These are phyloP conservation scores for Suncus etruscus DNA, from an alignment of 2,113 vertebrate genomes.

Conservation along the genomic window DNA sequence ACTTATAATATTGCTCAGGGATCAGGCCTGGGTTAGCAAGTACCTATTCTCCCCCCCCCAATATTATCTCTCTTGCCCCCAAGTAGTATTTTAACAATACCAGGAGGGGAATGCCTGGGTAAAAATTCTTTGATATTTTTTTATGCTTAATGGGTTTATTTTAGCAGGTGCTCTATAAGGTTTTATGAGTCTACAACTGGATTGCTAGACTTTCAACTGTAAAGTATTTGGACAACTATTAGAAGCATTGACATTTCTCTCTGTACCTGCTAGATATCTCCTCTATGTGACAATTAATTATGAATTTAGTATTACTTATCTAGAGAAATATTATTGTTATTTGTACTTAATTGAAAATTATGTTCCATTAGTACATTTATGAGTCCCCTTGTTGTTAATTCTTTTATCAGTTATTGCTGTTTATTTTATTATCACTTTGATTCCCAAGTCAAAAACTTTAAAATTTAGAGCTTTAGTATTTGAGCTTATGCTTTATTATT, in stretches of 20 bases:
- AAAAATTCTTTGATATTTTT: neutral
- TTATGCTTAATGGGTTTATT: neutral
- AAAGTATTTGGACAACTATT: neutral
- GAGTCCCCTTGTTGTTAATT: neutral
- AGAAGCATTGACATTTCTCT: neutral
- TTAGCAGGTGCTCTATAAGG: neutral
- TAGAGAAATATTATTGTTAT: neutral
- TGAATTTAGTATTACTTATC: neutral
- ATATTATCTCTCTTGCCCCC: too few relatives aligned
- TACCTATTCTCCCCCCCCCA: too few relatives aligned
- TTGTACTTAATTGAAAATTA: neutral
- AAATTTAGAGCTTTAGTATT: constrained; percentile 21
- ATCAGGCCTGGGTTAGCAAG: too few relatives aligned
- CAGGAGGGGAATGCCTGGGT: neutral
- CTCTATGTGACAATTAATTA: neutral
- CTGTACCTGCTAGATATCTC: neutral
- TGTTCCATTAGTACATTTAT: neutral
- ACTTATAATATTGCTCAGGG: too few relatives aligned
- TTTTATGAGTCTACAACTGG: constrained; percentile 4
- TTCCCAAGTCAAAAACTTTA: neutral
- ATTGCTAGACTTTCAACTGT: neutral
- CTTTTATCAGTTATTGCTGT: neutral
- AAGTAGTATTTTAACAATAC: neutral
- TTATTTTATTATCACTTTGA: neutral
- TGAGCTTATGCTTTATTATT: neutral